phyloP scores from a whole-genome alignment of 2,888 invertebrate genomes.

The Sinelater perroti region DNA sequence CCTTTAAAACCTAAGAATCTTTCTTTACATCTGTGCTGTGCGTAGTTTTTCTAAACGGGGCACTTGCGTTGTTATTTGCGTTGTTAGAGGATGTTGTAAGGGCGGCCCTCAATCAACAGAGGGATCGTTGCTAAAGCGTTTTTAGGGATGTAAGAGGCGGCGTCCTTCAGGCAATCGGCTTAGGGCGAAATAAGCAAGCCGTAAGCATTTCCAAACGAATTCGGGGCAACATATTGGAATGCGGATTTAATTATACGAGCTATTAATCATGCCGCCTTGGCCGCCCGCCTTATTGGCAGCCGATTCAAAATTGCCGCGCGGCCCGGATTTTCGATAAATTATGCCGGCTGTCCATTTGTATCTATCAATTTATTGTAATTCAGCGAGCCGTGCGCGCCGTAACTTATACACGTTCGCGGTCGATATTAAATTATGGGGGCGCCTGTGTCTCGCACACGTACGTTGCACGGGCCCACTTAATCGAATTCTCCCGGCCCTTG shows the following conservation, averaged over 20 bases:
- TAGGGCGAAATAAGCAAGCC: slow-evolving; percentile 22
- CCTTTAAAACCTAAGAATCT: too few species aligned
- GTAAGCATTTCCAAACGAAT: slow-evolving; percentile 25
- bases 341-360: slow-evolving; percentile 13
- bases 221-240: slow-evolving; percentile 25
- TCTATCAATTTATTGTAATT: slow-evolving; percentile 25
- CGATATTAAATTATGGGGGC: slow-evolving; percentile 23
- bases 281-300: slow-evolving; percentile 24
- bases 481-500: slow-evolving; percentile 43
- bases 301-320: slow-evolving; percentile 27
- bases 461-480: slow-evolving; percentile 39
- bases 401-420: slow-evolving; percentile 9
- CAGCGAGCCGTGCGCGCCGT: slow-evolving; percentile 4
- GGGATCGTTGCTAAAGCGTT: slow-evolving; percentile 12
- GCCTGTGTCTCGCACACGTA: slow-evolving; percentile 16
- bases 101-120: neutral
- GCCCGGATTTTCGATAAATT: slow-evolving; percentile 23
- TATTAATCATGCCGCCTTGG: slow-evolving; percentile 32
- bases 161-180: slow-evolving; percentile 13
- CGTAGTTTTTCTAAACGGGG: slow-evolving; percentile 3
- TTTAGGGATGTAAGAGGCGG: slow-evolving; percentile 3
- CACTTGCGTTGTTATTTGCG: slow-evolving; percentile 3
- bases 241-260: slow-evolving; percentile 32
- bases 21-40: too few species aligned
- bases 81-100: slow-evolving; percentile 10